phyloP scores from a whole-genome alignment of 2,113 vertebrate species.

The Abramis brama region DNA sequence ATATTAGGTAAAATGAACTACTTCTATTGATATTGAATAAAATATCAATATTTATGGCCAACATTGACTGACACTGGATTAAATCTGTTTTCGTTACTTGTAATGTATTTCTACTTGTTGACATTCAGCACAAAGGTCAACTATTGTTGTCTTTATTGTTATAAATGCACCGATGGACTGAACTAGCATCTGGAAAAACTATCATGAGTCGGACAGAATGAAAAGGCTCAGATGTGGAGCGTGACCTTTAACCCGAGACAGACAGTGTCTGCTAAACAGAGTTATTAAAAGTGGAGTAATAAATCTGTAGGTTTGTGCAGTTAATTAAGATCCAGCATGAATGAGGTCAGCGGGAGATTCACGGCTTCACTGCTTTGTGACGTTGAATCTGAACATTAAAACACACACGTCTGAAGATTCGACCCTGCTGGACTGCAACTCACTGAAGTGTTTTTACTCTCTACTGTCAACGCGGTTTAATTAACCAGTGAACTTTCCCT shows the following conservation, averaged over 20 bases:
- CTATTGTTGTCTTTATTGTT: background rate
- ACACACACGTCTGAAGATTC: background rate
- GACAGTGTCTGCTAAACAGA: background rate
- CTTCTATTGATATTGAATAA: background rate
- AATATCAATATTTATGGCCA: background rate
- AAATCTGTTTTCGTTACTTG: background rate
- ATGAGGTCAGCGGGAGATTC: conserved; percentile 9
- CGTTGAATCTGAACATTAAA: background rate
- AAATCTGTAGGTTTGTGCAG: background rate
- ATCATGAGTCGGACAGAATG: too few species aligned
- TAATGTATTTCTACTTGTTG: background rate
- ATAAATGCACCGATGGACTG: background rate
- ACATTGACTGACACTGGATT: background rate
- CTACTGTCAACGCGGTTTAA: conserved; percentile 15
- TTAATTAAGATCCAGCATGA: conserved; percentile 5
- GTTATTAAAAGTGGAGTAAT: background rate
- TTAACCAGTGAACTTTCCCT: conserved; percentile 21
- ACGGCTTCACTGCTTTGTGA: background rate
- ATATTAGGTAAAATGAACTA: too few species aligned
- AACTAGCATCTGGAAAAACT: too few species aligned
- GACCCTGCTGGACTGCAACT: background rate
- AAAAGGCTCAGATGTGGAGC: background rate
- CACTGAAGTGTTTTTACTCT: conserved; percentile 1
- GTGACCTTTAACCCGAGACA: background rate
- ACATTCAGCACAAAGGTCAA: too few species aligned